These are phyloP conservation scores for Corvus hawaiiensis DNA, from an alignment of 2,113 vertebrate species.

Conservation along the genomic window DNA sequence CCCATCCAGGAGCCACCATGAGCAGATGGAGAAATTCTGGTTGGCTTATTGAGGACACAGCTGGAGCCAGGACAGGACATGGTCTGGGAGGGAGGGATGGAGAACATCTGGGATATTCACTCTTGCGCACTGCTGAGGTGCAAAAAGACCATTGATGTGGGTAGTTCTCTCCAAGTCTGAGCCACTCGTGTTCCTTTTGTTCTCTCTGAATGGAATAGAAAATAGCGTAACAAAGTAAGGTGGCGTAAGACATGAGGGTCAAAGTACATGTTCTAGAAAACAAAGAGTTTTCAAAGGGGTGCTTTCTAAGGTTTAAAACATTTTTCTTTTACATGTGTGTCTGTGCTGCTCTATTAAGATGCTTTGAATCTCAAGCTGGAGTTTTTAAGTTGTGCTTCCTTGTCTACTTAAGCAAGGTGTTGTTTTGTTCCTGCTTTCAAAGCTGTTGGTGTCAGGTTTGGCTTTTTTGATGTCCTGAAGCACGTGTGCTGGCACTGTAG, in stretches of 20 bases:
- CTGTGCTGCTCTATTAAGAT: not conserved
- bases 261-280: not conserved
- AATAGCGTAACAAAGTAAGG: not conserved
- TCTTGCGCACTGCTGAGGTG: fast-evolving
- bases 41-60: not conserved
- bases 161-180: not conserved
- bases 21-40: not conserved
- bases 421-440: constrained; percentile 36
- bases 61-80: not conserved
- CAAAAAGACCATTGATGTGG: fast-evolving
- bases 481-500: not conserved
- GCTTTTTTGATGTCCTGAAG: constrained; percentile 25
- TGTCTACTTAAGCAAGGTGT: not conserved
- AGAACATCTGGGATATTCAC: not conserved
- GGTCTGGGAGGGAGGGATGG: not conserved
- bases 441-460: not conserved
- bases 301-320: not conserved
- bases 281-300: not conserved
- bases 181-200: not conserved
- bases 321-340: not conserved
- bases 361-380: not conserved
- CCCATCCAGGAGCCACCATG: not conserved
- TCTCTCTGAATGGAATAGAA: not conserved
- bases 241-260: not conserved
- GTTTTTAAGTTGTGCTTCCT: not conserved